A percentile compares a stretch with the other conserved stretches of the same genome.
These are phyloP conservation scores for Pogonomyrmex californicus DNA, from an alignment of 1,140 invertebrate genomes.

Conservation along the genomic window DNA sequence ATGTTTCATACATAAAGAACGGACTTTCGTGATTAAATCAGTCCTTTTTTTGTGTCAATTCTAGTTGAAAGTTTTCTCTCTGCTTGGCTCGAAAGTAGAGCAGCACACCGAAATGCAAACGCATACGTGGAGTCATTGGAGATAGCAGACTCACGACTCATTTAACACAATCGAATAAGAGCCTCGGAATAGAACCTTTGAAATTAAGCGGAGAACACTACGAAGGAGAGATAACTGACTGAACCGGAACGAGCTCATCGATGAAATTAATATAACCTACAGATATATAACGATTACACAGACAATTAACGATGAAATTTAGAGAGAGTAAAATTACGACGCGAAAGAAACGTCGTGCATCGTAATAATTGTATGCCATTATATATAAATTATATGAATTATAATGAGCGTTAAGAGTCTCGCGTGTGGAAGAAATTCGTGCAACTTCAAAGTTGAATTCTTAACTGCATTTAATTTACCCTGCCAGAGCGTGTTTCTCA, in stretches of 20 bases:
- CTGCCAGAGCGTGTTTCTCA: conserved; percentile 7
- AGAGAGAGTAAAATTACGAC: too few relatives aligned
- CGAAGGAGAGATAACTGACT: not conserved
- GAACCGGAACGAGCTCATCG: not conserved
- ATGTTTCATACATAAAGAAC: conserved; percentile 62
- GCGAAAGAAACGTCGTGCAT: not conserved
- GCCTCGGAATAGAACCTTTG: not conserved
- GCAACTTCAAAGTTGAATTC: conserved; percentile 28
- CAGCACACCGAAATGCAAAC: conserved; percentile 12
- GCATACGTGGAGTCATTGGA: conserved; percentile 8
- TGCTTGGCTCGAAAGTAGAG: conserved; percentile 37
- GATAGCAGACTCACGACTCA: conserved; percentile 20
- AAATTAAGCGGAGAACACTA: not conserved
- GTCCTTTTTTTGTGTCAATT: conserved; percentile 28
- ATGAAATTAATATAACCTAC: not conserved
- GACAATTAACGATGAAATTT: not conserved
- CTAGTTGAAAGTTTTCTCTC: conserved; percentile 33
- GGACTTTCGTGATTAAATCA: conserved; percentile 52
- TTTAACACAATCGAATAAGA: conserved; percentile 17
- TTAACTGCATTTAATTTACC: conserved; percentile 69
- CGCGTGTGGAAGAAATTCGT: conserved; percentile 23
- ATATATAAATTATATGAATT: not conserved
- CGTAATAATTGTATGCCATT: not conserved
- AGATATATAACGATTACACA: too few relatives aligned
- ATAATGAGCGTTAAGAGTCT: not conserved